Evolutionary conservation across 2,888 invertebrate genomes (phyloP).

Genomic region (Capitulum mitella): DNA sequence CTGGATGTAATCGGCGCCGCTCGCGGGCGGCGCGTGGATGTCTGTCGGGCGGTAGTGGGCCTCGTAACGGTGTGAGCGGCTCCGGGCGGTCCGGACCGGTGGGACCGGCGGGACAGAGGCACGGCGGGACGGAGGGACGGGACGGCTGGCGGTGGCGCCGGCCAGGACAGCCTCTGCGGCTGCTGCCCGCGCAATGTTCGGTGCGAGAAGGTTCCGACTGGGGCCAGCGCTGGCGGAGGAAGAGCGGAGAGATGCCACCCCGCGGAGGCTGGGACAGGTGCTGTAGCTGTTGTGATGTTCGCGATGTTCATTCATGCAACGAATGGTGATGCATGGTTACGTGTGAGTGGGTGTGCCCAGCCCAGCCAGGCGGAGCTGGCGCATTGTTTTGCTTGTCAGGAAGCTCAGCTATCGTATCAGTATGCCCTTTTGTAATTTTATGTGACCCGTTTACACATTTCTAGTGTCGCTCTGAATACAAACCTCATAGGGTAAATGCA

Average conservation of each 20-base stretch:
- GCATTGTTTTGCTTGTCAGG: neutral
- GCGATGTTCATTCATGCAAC: conserved; percentile 7
- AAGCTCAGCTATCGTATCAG: neutral
- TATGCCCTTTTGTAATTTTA: conserved; percentile 25
- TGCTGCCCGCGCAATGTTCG: too few species aligned
- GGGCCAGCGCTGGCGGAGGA: neutral
- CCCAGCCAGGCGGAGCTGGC: neutral
- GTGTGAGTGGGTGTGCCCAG: conserved; percentile 8
- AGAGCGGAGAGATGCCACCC: neutral
- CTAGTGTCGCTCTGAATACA: conserved; percentile 22
- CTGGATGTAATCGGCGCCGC: too few species aligned
- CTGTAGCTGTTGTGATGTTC: neutral
- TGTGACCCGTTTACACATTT: conserved; percentile 18
- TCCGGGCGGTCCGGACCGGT: too few species aligned
- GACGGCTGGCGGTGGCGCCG: too few species aligned
- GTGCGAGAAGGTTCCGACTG: too few species aligned
- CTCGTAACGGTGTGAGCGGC: too few species aligned
- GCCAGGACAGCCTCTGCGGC: too few species aligned
- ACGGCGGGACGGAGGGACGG: too few species aligned
- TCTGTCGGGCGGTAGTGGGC: too few species aligned
- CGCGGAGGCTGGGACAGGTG: neutral
- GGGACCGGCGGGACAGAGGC: too few species aligned
- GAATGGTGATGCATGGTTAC: conserved; percentile 14
- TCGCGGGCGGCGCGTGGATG: too few species aligned
- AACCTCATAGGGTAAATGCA: neutral